phyloP scores from a whole-genome alignment of 2,113 vertebrate species.

The Spea bombifrons region DNA sequence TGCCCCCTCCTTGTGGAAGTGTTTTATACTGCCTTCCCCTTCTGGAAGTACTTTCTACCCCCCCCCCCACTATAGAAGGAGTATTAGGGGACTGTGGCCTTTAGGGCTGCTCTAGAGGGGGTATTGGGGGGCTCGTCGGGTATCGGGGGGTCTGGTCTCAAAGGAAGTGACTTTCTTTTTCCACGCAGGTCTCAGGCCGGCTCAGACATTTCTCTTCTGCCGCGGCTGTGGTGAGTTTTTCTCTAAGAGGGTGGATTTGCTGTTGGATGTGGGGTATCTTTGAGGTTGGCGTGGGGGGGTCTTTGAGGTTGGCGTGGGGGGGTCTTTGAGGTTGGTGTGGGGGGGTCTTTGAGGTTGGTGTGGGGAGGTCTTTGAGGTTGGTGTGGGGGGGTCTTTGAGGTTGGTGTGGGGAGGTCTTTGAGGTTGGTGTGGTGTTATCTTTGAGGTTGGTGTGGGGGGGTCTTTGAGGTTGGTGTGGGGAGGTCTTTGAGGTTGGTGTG shows the following conservation, averaged over 20 bases:
- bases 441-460: not conserved
- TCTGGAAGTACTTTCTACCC: no score
- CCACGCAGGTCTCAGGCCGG: not conserved
- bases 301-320: not conserved
- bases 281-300: not conserved
- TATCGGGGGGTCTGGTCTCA: no score
- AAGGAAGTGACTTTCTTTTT: not conserved
- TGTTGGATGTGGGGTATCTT: not conserved
- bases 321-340: not conserved
- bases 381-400: not conserved
- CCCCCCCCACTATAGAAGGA: no score
- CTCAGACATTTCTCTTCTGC: constrained; percentile 20
- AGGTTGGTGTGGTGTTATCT: not conserved
- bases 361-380: no score
- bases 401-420: not conserved
- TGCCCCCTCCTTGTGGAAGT: not conserved
- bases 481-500: no score
- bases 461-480: not conserved
- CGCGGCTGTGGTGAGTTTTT: constrained; percentile 20
- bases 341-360: not conserved
- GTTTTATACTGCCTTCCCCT: no score
- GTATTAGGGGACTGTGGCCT: no score
- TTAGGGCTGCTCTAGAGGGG: no score
- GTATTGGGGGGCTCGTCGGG: no score
- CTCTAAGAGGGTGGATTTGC: not conserved